These are phyloP conservation scores for Phthorimaea operculella DNA, from an alignment of 1,140 invertebrate species.

Conservation along the genomic window DNA sequence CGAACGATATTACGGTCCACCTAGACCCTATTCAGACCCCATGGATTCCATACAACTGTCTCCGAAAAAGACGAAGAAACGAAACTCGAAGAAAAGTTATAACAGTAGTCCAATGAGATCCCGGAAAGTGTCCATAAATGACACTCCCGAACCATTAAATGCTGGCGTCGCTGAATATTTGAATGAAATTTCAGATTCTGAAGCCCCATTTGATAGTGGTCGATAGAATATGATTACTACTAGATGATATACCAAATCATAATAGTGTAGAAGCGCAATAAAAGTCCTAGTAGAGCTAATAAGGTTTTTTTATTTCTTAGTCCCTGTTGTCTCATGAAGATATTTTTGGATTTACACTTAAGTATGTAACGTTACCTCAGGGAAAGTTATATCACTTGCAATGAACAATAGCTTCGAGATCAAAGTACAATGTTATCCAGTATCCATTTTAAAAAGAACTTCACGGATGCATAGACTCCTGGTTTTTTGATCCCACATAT, in stretches of 20 bases:
- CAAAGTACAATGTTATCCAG: slow-evolving; percentile 37
- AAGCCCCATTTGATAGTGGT: slow-evolving; percentile 27
- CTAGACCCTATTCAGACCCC: slow-evolving; percentile 40
- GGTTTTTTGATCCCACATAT: slow-evolving; percentile 74
- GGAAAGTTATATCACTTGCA: no score
- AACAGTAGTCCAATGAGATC: slow-evolving; percentile 30
- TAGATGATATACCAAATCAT: no score
- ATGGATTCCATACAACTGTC: slow-evolving; percentile 39
- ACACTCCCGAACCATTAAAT: slow-evolving; percentile 65
- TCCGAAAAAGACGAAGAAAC: slow-evolving; percentile 37
- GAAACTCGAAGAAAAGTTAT: slow-evolving; percentile 36
- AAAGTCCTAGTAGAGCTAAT: no score
- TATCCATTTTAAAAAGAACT: slow-evolving; percentile 75
- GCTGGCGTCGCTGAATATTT: slow-evolving; percentile 50
- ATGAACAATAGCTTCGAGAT: background rate
- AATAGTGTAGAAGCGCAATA: no score
- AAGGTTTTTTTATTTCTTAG: no score
- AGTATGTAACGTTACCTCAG: no score
- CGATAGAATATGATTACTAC: slow-evolving; percentile 12
- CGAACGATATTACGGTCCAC: slow-evolving; percentile 74
- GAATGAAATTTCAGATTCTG: slow-evolving; percentile 41
- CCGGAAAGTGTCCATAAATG: slow-evolving; percentile 67
- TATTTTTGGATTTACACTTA: no score
- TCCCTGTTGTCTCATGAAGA: no score
- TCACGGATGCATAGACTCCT: slow-evolving; percentile 76